Evolutionary conservation across 2,113 vertebrate genomes (phyloP).

Genomic region (Delphinapterus leucas): DNA sequence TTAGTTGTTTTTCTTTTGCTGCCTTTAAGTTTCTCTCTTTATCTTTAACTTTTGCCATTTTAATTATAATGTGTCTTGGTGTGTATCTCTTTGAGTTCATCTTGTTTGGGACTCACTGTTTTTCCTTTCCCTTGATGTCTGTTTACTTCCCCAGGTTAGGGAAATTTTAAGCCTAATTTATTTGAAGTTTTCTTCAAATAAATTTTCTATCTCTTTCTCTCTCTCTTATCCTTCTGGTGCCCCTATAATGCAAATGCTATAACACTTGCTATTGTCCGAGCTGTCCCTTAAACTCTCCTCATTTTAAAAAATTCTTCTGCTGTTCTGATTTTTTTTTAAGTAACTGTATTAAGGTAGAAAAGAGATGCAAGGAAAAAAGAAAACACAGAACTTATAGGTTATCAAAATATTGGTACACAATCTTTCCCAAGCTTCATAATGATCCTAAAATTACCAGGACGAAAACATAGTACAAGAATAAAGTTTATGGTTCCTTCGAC

Average conservation of each 20-base stretch:
- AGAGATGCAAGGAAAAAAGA: background rate
- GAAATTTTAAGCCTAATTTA: background rate
- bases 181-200: background rate
- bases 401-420: background rate
- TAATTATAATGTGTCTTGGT: background rate
- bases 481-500: fast-evolving
- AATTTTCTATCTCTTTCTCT: background rate
- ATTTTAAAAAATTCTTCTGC: background rate
- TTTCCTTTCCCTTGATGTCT: background rate
- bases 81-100: background rate
- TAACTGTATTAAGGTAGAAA: background rate
- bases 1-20: background rate
- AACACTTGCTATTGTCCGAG: background rate
- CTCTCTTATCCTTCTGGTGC: background rate
- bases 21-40: background rate
- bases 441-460: background rate
- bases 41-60: background rate
- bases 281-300: background rate
- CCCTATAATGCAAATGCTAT: background rate
- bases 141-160: background rate
- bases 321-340: background rate
- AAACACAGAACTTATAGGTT: background rate
- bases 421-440: background rate
- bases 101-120: background rate
- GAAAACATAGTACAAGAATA: background rate